Evolutionary conservation across 2,888 invertebrate genomes (phyloP), one percentile per base, ranked within the genome.

Genomic region (Spilarctia lutea): DNA sequence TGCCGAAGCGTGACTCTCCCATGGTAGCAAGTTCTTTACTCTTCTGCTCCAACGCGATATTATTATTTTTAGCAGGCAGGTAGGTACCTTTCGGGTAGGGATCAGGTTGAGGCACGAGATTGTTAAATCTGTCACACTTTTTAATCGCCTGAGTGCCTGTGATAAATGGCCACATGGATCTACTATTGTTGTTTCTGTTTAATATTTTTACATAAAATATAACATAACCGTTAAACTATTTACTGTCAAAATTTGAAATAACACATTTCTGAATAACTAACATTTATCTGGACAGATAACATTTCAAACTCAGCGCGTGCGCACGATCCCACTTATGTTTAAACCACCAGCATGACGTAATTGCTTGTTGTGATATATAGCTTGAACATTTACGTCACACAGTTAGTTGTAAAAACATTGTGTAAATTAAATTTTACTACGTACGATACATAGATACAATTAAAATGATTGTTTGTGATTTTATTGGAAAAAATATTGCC

Each of bases 301-400:
- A 52, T 6, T 60, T 42, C 39, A 67, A 72, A 60, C 33, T 30
- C 30, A 16, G 67, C 67, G 60, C 30, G 67, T 72, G 72, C 67
- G 67, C 52, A 67, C 27, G 35, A 27, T 56, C 72, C 8, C 7
- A 20, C 35, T 10, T 56, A n/a, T 42, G 35, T 72, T 60, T 27
- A 39, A 72, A 72, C 56, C 1, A 42, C 56, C 18, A 27, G 3
- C 11, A 60, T 60, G 67, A 60, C 67, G 48, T 68, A 18, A 30
- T 45, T 48, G 33, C 18, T 68, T 48, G 24, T 68, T 45, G 27
- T 35, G 69, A 56, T 56, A 33, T 39, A 52, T 16, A 16, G 35
- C n/a, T 35, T 30, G 63, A 30, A 18, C 27, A 30, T 63, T 63
- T 16, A 30, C 30, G 63, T 63, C 63, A 63, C 30, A 30, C 2